Conservation (phyloP, 2,113 vertebrate genomes). For the Eidolon helvum region DNA sequence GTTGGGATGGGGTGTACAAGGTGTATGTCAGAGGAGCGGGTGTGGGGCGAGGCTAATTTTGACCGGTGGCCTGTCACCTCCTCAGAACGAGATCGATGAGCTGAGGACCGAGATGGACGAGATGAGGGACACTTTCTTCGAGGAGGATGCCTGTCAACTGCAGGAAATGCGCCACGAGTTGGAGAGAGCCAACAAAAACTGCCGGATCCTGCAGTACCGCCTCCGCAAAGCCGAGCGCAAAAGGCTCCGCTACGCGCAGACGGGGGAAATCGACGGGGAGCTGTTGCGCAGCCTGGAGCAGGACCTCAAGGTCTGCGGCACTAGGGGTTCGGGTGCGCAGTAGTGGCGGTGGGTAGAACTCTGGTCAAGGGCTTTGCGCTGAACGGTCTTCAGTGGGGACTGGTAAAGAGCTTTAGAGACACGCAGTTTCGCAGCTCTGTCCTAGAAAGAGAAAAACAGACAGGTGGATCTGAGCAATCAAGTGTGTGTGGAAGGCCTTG, state of each 20-base stretch:
- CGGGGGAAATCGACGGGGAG: slow-evolving; percentile 94
- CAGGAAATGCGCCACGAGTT: slow-evolving; percentile 98
- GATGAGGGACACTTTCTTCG: slow-evolving; percentile 98
- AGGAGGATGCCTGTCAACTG: slow-evolving; percentile 97
- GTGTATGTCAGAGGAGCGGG: background rate
- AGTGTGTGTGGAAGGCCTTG: fast-evolving
- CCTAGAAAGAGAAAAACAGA: background rate
- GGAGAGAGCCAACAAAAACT: slow-evolving; percentile 99
- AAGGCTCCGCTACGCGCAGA: slow-evolving; percentile 92
- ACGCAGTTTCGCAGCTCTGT: background rate
- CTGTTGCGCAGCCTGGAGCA: slow-evolving; percentile 97
- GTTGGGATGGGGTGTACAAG: background rate
- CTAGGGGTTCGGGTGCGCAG: background rate
- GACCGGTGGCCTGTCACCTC: slow-evolving; percentile 54
- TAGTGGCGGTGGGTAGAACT: background rate
- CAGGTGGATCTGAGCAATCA: background rate
- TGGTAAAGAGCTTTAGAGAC: background rate
- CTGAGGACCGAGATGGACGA: slow-evolving; percentile 99
- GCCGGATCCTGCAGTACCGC: slow-evolving; percentile 97
- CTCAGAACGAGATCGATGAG: slow-evolving; percentile 95
- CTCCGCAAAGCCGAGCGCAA: slow-evolving; percentile 98
- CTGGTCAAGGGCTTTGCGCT: background rate
- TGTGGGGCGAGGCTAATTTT: background rate
- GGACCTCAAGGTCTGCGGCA: slow-evolving; percentile 92
- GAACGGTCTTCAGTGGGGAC: background rate